phyloP scores from a whole-genome alignment of 2,888 invertebrate genomes.

The Cheilosia vulpina region DNA sequence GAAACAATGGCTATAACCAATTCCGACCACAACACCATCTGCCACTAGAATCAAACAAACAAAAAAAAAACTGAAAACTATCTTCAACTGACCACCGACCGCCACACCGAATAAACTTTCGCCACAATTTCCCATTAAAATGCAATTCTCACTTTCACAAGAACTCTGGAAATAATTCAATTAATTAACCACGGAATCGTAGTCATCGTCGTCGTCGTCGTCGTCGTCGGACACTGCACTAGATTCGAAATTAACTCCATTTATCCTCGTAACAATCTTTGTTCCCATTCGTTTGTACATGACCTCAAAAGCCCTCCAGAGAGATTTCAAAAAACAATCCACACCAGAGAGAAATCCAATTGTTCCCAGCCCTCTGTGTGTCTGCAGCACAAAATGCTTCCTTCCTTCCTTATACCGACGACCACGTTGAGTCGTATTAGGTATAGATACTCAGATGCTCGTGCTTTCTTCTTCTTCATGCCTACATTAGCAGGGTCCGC shows the following conservation, averaged over 20 bases:
- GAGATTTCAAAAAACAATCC: constrained; percentile 33
- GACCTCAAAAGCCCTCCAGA: constrained; percentile 33
- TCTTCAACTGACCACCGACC: constrained; percentile 3
- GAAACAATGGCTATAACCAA: background rate
- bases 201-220: constrained; percentile 3
- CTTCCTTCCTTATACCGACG: background rate
- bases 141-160: constrained; percentile 34
- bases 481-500: constrained; percentile 36
- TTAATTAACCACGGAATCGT: constrained; percentile 39
- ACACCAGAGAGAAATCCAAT: constrained; percentile 11
- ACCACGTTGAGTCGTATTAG: constrained; percentile 1
- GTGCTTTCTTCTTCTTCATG: constrained; percentile 7
- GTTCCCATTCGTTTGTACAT: constrained; percentile 31
- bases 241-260: constrained; percentile 29
- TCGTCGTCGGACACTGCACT: constrained; percentile 25
- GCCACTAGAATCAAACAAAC: background rate
- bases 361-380: constrained; percentile 13
- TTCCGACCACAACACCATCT: constrained; percentile 2
- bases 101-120: constrained; percentile 9
- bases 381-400: background rate
- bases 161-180: constrained; percentile 29
- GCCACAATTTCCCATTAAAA: constrained; percentile 21
- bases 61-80: background rate
- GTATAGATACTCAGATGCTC: background rate
- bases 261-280: constrained; percentile 41